Conservation (phyloP, 2,888 invertebrate species). For the Ypsolopha scabrella region DNA sequence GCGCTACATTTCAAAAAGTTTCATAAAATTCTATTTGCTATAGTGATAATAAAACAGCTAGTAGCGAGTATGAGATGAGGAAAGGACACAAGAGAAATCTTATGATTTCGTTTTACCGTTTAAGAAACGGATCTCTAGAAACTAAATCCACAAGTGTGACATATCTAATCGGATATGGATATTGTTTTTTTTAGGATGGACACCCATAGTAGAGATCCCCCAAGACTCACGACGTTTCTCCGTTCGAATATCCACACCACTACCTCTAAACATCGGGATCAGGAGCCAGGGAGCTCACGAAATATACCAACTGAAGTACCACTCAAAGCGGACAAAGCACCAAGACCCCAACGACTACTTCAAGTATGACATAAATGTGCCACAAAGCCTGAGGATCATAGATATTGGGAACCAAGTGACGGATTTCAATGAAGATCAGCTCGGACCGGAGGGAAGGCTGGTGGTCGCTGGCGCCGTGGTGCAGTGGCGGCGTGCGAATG, state of each 20-base stretch:
- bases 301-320: conserved; percentile 15
- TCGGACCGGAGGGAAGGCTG: conserved; percentile 40
- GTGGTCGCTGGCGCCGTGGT: conserved; percentile 48
- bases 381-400: conserved; percentile 55
- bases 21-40: too few relatives aligned
- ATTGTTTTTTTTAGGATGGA: conserved; percentile 20
- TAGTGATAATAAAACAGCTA: too few relatives aligned
- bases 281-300: conserved; percentile 44
- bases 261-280: conserved; percentile 43
- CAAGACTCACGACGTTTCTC: conserved; percentile 51
- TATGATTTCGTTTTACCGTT: neutral
- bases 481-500: conserved; percentile 44
- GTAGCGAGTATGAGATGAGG: too few relatives aligned
- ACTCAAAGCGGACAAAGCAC: neutral
- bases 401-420: conserved; percentile 54
- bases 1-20: too few relatives aligned
- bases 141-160: neutral
- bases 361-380: conserved; percentile 54
- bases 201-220: conserved; percentile 39
- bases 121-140: too few relatives aligned
- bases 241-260: conserved; percentile 42
- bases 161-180: neutral
- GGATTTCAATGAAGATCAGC: conserved; percentile 39
- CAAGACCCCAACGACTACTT: conserved; percentile 32
- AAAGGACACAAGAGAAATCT: too few relatives aligned